Percentiles rank a stretch among this genome's conserved stretches.
Evolutionary conservation across 2,888 invertebrate species (phyloP).

Genomic region (Drosophila yooni): DNA sequence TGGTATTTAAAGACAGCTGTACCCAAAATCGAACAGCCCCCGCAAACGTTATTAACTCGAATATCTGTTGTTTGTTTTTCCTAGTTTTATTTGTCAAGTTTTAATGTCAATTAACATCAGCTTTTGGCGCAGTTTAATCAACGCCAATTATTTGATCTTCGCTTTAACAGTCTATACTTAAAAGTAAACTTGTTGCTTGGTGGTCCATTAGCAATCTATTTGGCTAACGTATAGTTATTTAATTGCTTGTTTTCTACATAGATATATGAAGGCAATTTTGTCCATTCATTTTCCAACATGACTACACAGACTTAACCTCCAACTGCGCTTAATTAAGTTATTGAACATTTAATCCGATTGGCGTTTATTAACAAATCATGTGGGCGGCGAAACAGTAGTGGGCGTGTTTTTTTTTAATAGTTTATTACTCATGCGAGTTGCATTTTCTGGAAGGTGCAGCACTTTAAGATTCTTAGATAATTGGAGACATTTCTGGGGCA

Average conservation of each 20-base stretch:
- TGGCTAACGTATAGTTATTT: constrained; percentile 23
- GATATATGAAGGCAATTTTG: constrained; percentile 13
- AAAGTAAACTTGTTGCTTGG: constrained; percentile 45
- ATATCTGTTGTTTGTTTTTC: constrained; percentile 21
- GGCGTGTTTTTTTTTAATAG: constrained; percentile 17
- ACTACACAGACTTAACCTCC: constrained; percentile 20
- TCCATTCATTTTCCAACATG: neutral
- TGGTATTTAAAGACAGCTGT: constrained; percentile 61
- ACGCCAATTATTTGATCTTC: constrained; percentile 57
- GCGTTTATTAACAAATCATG: constrained; percentile 23
- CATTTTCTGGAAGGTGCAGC: constrained; percentile 51
- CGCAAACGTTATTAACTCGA: constrained; percentile 47
- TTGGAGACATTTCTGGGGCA: constrained; percentile 52
- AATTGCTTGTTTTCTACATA: constrained; percentile 31
- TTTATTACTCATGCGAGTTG: constrained; percentile 40
- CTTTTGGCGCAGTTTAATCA: constrained; percentile 61
- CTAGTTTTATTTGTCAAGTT: constrained; percentile 9
- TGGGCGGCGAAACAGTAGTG: constrained; percentile 19
- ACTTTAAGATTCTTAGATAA: constrained; percentile 55
- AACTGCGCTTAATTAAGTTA: constrained; percentile 68
- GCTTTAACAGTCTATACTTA: constrained; percentile 30
- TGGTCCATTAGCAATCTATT: constrained; percentile 34
- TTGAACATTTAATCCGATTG: constrained; percentile 53
- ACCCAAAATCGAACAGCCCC: constrained; percentile 53
- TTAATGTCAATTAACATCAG: constrained; percentile 74